These are phyloP conservation scores for Peromyscus eremicus DNA, from an alignment of 2,797 vertebrate genomes.

Conservation along the genomic window DNA sequence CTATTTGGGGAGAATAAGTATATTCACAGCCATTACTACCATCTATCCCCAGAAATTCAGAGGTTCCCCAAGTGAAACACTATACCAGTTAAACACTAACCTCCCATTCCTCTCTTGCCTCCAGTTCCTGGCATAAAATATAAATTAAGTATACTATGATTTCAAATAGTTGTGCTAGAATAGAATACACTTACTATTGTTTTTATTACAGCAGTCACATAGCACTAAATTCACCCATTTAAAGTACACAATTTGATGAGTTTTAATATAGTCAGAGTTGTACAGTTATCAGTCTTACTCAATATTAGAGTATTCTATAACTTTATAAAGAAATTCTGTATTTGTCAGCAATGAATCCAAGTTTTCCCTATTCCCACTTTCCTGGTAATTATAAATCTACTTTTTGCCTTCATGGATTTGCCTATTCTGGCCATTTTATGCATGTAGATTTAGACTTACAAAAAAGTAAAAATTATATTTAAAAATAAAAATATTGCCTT, in stretches of 20 bases:
- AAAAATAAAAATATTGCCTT: neutral
- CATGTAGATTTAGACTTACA: neutral
- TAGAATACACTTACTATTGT: slow-evolving; percentile 1
- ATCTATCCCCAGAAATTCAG: neutral
- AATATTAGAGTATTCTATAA: slow-evolving; percentile 52
- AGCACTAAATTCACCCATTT: slow-evolving; percentile 38
- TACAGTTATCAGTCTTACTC: neutral
- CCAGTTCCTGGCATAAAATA: slow-evolving; percentile 15
- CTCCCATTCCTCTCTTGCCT: neutral
- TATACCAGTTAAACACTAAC: neutral
- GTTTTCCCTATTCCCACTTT: neutral
- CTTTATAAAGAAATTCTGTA: slow-evolving; percentile 7
- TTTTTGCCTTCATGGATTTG: slow-evolving; percentile 27
- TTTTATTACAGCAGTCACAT: slow-evolving; percentile 36
- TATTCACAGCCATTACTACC: neutral
- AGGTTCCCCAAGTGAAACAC: slow-evolving; percentile 39
- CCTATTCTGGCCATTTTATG: slow-evolving; percentile 41
- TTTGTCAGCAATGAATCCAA: neutral
- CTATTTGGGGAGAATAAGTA: slow-evolving; percentile 11
- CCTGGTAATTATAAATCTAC: slow-evolving; percentile 23
- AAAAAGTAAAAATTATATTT: neutral
- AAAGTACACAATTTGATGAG: slow-evolving; percentile 26
- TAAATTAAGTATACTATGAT: slow-evolving; percentile 56
- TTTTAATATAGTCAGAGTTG: slow-evolving; percentile 53
- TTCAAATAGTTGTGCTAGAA: slow-evolving; percentile 56